Percentiles rank a stretch among this genome's conserved stretches.
Conservation (phyloP, 2,888 invertebrate genomes). For the Julus scanicus region DNA sequence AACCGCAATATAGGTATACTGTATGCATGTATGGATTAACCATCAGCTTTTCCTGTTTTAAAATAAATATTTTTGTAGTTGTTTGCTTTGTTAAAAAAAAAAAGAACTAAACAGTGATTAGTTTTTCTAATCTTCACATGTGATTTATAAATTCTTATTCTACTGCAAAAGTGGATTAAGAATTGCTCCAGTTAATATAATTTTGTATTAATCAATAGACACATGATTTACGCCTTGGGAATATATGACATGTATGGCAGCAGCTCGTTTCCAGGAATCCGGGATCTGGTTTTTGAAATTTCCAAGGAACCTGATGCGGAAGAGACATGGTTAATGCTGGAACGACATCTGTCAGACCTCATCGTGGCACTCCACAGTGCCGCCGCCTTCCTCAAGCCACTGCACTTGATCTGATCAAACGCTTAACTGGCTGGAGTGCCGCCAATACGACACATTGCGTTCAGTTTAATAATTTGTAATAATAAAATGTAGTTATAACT, state of each 20-base stretch:
- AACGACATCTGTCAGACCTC: conserved; percentile 45
- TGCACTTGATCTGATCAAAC: conserved; percentile 22
- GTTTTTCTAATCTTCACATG: no score
- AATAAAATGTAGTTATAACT: no score
- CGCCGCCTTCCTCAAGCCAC: conserved; percentile 9
- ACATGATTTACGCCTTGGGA: conserved; percentile 43
- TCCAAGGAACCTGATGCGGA: not conserved
- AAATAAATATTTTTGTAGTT: not conserved
- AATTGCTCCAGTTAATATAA: no score
- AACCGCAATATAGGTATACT: conserved; percentile 48
- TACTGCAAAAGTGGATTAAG: no score
- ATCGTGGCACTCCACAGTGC: conserved; percentile 43
- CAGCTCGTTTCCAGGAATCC: conserved; percentile 48
- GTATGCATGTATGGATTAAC: no score
- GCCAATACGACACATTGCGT: no score
- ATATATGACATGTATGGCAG: conserved; percentile 51
- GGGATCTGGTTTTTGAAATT: conserved; percentile 46
- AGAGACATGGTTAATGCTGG: not conserved
- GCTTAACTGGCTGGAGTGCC: no score
- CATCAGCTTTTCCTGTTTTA: not conserved
- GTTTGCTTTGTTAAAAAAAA: not conserved
- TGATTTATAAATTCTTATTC: no score
- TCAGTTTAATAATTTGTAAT: no score
- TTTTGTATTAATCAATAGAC: not conserved
- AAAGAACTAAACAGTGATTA: no score